Base-by-base conservation (phyloP, 2,797 vertebrate species). In the Urophycis tenuis region DNA sequence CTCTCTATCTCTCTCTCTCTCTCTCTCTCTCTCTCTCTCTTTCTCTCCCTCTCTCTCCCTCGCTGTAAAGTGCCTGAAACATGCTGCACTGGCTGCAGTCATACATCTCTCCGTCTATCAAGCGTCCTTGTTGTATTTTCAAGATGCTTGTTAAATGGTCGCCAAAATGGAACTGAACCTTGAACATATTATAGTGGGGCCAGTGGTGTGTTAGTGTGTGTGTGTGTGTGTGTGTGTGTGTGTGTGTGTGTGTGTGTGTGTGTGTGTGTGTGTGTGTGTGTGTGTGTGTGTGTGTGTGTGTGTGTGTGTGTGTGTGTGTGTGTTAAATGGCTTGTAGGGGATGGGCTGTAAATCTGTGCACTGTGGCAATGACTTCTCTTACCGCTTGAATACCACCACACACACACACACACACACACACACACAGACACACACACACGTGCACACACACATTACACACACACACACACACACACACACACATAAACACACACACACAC, bases 131-230 rank as follows among this genome's bases (percentile, higher is more conserved):
- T 45, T 45, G 34, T 32, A 35, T n/a, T 25, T 35, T 77, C 30
- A 71, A 80, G 60, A 5, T 12, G 35, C 72, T 81, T 60, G 79
- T 82, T 84, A 85, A 90, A 90, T 80, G 77, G 81, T 32, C 79
- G 82, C 11, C 80, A 81, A 87, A 87, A 88, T 89, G 78, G 85
- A 88, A 85, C 75, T 88, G 87, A 90, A 91, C 91, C 85, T 89
- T 91, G 88, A 89, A 87, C 87, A 79, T 36, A 82, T 86, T 75
- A 82, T 72, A 84, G 87, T 79, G 75, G 75, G 77, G 79, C 6
- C 35, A 14, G 36, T 25, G 15, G 35, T 34, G 29, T 70, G 25
- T 31, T 2, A 31, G 25, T 29, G 25, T 31, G 25, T 29, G 67
- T 30, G 25, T 29, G 25, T 29, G 30, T 9, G 30, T 53, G 49